A percentile compares a stretch with the other conserved stretches of the same genome.
phyloP scores from a whole-genome alignment of 2,888 invertebrate species.

The Neocrepidodera transversa region DNA sequence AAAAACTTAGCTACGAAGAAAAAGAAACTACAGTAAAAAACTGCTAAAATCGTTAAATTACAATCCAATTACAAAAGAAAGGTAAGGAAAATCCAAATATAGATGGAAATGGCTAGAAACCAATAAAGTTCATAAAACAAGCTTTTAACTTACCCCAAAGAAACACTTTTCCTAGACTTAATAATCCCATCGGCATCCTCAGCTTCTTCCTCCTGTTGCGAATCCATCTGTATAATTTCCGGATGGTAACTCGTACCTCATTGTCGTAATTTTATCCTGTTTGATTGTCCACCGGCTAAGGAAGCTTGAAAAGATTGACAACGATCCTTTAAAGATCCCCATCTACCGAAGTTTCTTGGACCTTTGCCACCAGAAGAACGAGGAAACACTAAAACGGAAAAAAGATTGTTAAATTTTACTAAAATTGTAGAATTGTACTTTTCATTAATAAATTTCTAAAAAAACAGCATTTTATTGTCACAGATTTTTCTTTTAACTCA shows the following conservation, averaged over 20 bases:
- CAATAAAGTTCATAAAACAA: background rate
- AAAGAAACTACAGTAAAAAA: too few relatives aligned
- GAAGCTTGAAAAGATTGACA: conserved; percentile 72
- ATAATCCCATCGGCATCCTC: conserved; percentile 70
- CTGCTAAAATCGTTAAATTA: too few relatives aligned
- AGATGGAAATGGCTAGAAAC: too few relatives aligned
- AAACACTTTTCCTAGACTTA: conserved; percentile 67
- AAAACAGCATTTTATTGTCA: too few relatives aligned
- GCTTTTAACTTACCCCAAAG: conserved; percentile 65
- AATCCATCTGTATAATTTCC: conserved; percentile 78
- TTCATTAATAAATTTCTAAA: too few relatives aligned
- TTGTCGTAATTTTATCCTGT: conserved; percentile 63
- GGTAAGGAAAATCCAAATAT: too few relatives aligned
- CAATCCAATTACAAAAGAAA: too few relatives aligned
- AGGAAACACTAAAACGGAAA: conserved; percentile 60
- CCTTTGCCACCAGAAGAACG: conserved; percentile 69
- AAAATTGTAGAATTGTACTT: too few relatives aligned
- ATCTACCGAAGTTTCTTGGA: conserved; percentile 73
- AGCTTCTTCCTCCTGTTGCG: conserved; percentile 74
- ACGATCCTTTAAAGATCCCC: conserved; percentile 81
- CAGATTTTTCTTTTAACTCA: too few relatives aligned
- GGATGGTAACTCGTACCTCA: conserved; percentile 92
- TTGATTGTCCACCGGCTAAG: conserved; percentile 60
- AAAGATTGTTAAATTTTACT: too few relatives aligned
- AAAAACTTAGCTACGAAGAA: too few relatives aligned